These are phyloP conservation scores for Hirtodrosophila trivittata DNA, from an alignment of 2,888 invertebrate species.

Conservation along the genomic window DNA sequence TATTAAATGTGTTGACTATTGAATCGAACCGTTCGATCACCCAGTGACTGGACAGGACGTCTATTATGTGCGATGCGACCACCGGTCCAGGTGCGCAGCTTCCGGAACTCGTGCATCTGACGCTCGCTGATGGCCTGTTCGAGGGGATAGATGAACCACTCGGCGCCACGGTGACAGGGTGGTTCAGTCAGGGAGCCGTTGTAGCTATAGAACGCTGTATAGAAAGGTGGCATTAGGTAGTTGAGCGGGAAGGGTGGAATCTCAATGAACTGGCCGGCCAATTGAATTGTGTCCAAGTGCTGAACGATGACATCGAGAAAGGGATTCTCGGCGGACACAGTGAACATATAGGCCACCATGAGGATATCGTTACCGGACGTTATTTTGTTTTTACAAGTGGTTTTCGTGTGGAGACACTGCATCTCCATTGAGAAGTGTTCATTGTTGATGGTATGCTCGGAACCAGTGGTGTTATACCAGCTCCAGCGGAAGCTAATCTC, in stretches of 20 bases:
- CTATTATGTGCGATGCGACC: slow-evolving; percentile 76
- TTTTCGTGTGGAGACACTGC: slow-evolving; percentile 81
- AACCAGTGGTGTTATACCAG: slow-evolving; percentile 85
- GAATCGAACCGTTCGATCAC: slow-evolving; percentile 30
- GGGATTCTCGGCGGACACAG: slow-evolving; percentile 85
- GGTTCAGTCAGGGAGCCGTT: slow-evolving; percentile 86
- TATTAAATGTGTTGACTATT: slow-evolving; percentile 19
- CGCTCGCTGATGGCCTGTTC: slow-evolving; percentile 85
- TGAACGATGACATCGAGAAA: slow-evolving; percentile 85
- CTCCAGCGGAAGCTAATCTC: slow-evolving; percentile 86
- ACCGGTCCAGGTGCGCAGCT: slow-evolving; percentile 67
- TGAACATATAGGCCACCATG: slow-evolving; percentile 84
- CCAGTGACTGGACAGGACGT: slow-evolving; percentile 78
- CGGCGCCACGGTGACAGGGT: slow-evolving; percentile 86
- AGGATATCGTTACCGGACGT: slow-evolving; percentile 81
- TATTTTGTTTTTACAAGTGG: slow-evolving; percentile 33
- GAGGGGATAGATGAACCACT: slow-evolving; percentile 86
- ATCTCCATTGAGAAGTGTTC: slow-evolving; percentile 86
- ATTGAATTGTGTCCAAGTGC: slow-evolving; percentile 84
- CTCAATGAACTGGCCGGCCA: slow-evolving; percentile 82
- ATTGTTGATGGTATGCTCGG: slow-evolving; percentile 86
- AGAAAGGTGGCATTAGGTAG: slow-evolving; percentile 85
- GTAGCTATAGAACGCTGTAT: slow-evolving; percentile 85
- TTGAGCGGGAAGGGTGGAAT: slow-evolving; percentile 85
- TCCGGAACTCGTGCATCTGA: slow-evolving; percentile 83